Percentiles rank a stretch among this genome's conserved stretches.
Evolutionary conservation across 2,797 vertebrate species (phyloP).

Genomic region (Momotus momota): DNA sequence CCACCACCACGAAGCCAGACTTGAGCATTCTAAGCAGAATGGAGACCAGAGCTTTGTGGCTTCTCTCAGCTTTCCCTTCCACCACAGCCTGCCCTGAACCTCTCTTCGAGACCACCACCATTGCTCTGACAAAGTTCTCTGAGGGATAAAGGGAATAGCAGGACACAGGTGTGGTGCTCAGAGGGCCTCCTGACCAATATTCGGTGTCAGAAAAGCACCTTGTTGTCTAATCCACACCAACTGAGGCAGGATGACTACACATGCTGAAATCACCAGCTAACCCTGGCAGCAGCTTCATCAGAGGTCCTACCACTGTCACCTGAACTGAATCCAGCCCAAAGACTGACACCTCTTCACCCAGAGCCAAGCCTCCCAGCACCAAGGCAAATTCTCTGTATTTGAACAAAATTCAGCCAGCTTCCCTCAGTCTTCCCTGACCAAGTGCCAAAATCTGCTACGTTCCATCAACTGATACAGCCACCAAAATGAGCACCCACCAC

Average conservation of each 20-base stretch:
- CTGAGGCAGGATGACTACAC: neutral
- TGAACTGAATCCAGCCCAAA: neutral
- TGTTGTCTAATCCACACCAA: neutral
- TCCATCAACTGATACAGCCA: accelerated
- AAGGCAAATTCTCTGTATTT: neutral
- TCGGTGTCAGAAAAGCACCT: neutral
- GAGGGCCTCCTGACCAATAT: neutral
- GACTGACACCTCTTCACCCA: neutral
- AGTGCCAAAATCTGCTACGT: neutral
- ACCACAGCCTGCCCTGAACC: neutral
- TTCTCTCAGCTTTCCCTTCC: neutral
- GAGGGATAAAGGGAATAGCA: neutral
- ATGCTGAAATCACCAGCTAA: neutral
- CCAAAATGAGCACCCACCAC: neutral
- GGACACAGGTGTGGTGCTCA: neutral
- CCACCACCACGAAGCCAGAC: neutral
- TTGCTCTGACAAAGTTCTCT: neutral
- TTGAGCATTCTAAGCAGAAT: neutral
- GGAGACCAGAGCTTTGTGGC: neutral
- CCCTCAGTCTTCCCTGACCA: neutral
- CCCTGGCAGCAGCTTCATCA: neutral
- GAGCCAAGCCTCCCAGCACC: neutral
- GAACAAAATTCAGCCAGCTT: neutral
- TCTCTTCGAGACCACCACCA: neutral
- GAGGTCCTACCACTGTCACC: neutral